Percentiles rank a stretch among this genome's conserved stretches.
These are phyloP conservation scores for Ceratina calcarata DNA, from an alignment of 1,140 invertebrate genomes.

Conservation along the genomic window DNA sequence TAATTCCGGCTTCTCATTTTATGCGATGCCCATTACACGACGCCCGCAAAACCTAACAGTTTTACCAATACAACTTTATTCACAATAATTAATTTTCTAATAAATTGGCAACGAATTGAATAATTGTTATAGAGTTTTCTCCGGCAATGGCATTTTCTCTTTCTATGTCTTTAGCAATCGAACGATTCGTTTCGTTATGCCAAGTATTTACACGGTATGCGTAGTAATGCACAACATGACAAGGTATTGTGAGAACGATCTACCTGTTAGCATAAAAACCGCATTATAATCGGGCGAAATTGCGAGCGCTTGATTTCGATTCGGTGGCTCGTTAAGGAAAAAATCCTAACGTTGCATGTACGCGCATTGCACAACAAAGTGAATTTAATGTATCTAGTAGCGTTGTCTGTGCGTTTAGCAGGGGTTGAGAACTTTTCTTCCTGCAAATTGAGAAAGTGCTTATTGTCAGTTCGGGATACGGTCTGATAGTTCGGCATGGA, in stretches of 20 bases:
- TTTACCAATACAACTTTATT: conserved; percentile 3
- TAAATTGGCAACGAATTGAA: too few relatives aligned
- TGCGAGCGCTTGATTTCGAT: conserved; percentile 1
- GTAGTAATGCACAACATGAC: conserved; percentile 6
- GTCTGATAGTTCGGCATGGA: background rate
- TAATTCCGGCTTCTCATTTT: background rate
- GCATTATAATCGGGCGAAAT: conserved; percentile 2
- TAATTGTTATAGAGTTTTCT: too few relatives aligned
- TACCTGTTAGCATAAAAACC: conserved; percentile 11
- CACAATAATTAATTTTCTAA: background rate
- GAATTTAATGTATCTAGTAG: background rate
- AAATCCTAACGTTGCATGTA: background rate
- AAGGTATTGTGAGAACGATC: conserved; percentile 27
- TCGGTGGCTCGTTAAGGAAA: background rate
- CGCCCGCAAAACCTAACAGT: background rate
- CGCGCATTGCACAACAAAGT: background rate
- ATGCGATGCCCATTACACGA: conserved; percentile 14
- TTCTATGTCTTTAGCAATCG: background rate
- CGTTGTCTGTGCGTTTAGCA: background rate
- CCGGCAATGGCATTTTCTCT: background rate
- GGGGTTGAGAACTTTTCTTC: background rate
- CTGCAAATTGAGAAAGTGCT: conserved; percentile 3
- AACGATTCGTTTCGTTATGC: background rate
- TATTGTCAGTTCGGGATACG: background rate
- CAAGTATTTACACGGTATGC: conserved; percentile 1